A percentile compares a stretch with the other conserved stretches of the same genome.
These are phyloP conservation scores for Macrotis lagotis DNA, from an alignment of 2,113 vertebrate species.

Conservation along the genomic window DNA sequence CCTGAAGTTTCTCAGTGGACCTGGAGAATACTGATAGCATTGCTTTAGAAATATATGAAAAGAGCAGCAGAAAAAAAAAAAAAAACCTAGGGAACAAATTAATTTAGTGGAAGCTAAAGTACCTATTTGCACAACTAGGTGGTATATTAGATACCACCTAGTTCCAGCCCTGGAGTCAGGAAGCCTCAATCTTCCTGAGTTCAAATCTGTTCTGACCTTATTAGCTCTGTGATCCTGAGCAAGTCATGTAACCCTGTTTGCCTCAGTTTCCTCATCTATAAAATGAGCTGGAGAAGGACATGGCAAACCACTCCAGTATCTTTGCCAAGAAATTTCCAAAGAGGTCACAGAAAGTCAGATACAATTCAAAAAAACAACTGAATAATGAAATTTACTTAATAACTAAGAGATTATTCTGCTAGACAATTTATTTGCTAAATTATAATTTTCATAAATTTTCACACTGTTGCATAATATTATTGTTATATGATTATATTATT, in stretches of 20 bases:
- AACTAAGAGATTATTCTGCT: slow-evolving; percentile 26
- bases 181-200: not conserved
- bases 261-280: not conserved
- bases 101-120: not conserved
- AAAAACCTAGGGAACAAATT: not conserved
- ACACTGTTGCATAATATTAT: not conserved
- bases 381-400: slow-evolving; percentile 7
- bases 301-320: too few relatives aligned
- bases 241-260: not conserved
- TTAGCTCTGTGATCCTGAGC: not conserved
- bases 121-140: not conserved
- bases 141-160: too few relatives aligned
- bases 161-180: too few relatives aligned
- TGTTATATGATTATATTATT: not conserved
- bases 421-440: not conserved
- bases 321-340: not conserved
- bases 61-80: slow-evolving; percentile 44
- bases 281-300: too few relatives aligned
- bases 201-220: not conserved
- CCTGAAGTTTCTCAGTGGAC: not conserved
- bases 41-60: not conserved
- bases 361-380: not conserved
- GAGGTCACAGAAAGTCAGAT: not conserved
- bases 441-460: not conserved
- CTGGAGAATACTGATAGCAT: not conserved